These are phyloP conservation scores for Astyanax mexicanus DNA, from an alignment of 2,797 vertebrate species.

Conservation along the genomic window DNA sequence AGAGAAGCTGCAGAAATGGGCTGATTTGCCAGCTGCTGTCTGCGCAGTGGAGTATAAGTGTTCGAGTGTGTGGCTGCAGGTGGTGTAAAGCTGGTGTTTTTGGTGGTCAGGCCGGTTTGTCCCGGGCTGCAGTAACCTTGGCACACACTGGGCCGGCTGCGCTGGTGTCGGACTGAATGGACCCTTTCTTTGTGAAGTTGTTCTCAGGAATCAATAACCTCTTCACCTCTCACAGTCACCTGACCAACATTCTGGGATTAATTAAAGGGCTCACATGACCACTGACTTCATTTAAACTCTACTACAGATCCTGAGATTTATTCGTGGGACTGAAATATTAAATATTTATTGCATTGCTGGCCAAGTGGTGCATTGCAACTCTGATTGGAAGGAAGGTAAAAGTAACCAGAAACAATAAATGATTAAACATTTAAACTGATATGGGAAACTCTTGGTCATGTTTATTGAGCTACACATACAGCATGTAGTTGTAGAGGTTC, in stretches of 20 bases:
- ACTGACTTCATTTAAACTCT: conserved; percentile 14
- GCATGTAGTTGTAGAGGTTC: too few species aligned
- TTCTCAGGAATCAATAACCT: conserved; percentile 55
- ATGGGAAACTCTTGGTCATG: too few species aligned
- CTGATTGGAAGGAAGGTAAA: too few species aligned
- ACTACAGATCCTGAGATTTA: too few species aligned
- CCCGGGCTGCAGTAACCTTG: conserved; percentile 34
- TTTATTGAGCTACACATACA: too few species aligned
- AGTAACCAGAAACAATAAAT: too few species aligned
- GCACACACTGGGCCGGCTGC: neutral
- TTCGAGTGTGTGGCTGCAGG: neutral
- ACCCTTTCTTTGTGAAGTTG: conserved; percentile 48
- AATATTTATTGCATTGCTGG: too few species aligned
- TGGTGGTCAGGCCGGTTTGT: neutral
- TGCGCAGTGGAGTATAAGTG: neutral
- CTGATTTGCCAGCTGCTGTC: too few species aligned
- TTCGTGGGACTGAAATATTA: too few species aligned
- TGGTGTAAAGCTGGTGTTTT: neutral
- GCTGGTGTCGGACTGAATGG: conserved; percentile 37
- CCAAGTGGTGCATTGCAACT: too few species aligned
- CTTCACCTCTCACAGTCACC: conserved; percentile 31
- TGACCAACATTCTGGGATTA: conserved; percentile 15
- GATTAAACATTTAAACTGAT: too few species aligned
- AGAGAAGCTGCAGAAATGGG: too few species aligned
- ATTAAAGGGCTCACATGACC: conserved; percentile 27